phyloP scores from a whole-genome alignment of 1,140 invertebrate species.

The Drosophila seguyi region DNA sequence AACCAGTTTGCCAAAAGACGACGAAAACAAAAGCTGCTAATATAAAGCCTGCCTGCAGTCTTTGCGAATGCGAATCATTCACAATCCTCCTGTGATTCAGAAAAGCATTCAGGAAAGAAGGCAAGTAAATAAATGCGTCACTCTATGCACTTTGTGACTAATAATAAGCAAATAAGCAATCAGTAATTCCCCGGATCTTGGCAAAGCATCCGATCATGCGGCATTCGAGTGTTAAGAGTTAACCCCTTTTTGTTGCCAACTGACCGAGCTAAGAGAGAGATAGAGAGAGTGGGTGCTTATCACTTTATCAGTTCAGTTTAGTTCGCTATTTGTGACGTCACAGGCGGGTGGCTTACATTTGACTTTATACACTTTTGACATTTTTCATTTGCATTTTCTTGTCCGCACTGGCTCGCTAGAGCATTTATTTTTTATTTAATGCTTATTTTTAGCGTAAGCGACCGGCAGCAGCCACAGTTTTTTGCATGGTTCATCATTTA shows the following conservation, averaged over 20 bases:
- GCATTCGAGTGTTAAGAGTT: slow-evolving; percentile 23
- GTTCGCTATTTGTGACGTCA: slow-evolving; percentile 48
- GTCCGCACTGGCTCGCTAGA: slow-evolving; percentile 23
- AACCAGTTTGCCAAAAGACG: slow-evolving; percentile 29
- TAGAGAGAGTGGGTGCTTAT: slow-evolving; percentile 21
- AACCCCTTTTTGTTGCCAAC: slow-evolving; percentile 49
- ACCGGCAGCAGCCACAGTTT: slow-evolving; percentile 36
- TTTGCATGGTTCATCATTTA: slow-evolving; percentile 71
- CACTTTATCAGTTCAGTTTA: slow-evolving; percentile 15
- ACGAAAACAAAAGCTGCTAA: slow-evolving; percentile 8
- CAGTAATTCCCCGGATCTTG: slow-evolving; percentile 31
- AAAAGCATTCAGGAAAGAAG: slow-evolving; percentile 1
- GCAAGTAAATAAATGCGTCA: slow-evolving; percentile 31
- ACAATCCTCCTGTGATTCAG: slow-evolving; percentile 23
- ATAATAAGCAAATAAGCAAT: slow-evolving; percentile 17
- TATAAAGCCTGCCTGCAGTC: not conserved
- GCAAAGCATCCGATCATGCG: slow-evolving; percentile 32
- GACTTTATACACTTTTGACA: slow-evolving; percentile 30
- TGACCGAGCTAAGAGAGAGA: slow-evolving; percentile 7
- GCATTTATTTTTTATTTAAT: slow-evolving; percentile 16
- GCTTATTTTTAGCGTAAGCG: slow-evolving; percentile 67
- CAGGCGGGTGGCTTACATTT: slow-evolving; percentile 16
- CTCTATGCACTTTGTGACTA: slow-evolving; percentile 42
- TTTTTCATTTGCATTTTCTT: slow-evolving; percentile 40
- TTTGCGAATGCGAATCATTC: slow-evolving; percentile 18